phyloP scores from a whole-genome alignment of 2,888 invertebrate species.

The Suillia variegata region DNA sequence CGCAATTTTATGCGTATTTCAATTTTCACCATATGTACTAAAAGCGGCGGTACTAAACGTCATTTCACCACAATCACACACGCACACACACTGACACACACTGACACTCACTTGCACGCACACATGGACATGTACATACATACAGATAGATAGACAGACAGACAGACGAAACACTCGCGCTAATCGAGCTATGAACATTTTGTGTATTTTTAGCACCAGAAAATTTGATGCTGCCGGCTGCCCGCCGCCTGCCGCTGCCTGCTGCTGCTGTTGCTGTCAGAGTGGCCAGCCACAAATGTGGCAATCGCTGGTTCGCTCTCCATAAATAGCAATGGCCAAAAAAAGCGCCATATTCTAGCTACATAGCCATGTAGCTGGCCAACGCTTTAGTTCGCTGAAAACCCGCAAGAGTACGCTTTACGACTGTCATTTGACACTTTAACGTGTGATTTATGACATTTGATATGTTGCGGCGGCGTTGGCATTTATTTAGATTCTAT shows the following conservation, averaged over 20 bases:
- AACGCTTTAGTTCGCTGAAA: neutral
- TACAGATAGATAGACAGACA: neutral
- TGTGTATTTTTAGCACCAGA: conserved; percentile 24
- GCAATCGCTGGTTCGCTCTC: no score
- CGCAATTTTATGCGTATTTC: no score
- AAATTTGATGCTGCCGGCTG: conserved; percentile 20
- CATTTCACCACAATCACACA: no score
- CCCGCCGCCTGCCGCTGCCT: no score
- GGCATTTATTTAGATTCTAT: neutral
- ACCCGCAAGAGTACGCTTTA: conserved; percentile 10
- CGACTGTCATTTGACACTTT: conserved; percentile 25
- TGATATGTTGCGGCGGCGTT: no score
- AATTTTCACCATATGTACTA: neutral
- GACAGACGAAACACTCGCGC: neutral
- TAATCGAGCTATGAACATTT: conserved; percentile 14
- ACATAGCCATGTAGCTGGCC: neutral
- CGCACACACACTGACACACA: no score
- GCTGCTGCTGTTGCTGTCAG: no score
- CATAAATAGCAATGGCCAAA: conserved; percentile 48
- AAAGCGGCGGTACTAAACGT: no score
- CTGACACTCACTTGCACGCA: neutral
- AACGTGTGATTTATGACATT: conserved; percentile 36
- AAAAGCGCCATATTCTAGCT: neutral
- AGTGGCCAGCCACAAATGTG: no score
- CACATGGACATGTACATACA: neutral